phyloP scores from a whole-genome alignment of 2,888 invertebrate genomes.

The Cosmia trapezina region DNA sequence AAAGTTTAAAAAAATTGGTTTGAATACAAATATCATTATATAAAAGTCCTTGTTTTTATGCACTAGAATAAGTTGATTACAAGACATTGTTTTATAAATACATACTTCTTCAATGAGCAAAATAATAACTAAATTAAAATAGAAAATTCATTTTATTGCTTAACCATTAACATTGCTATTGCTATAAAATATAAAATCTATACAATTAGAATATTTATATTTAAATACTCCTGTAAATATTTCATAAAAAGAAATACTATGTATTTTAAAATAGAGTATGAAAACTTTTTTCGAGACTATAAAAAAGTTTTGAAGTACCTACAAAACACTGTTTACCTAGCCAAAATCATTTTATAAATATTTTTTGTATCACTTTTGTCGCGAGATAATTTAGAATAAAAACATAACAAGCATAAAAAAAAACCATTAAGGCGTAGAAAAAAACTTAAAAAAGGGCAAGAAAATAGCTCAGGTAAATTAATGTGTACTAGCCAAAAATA shows the following conservation, averaged over 20 bases:
- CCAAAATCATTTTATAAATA: neutral
- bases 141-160: conserved; percentile 13
- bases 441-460: conserved; percentile 11
- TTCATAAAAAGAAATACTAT: conserved; percentile 17
- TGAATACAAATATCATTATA: neutral
- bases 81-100: conserved; percentile 11
- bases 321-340: neutral
- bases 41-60: neutral
- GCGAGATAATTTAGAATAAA: neutral
- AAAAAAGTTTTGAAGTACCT: neutral
- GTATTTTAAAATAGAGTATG: conserved; percentile 6
- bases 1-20: neutral
- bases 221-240: conserved; percentile 18
- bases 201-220: conserved; percentile 12
- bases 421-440: conserved; percentile 8
- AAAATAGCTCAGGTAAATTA: neutral
- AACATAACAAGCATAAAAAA: neutral
- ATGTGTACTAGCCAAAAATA: neutral
- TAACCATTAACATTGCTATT: neutral
- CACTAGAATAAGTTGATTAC: neutral
- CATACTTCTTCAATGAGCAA: conserved; percentile 8
- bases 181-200: conserved; percentile 1
- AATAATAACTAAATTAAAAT: conserved; percentile 17
- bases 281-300: conserved; percentile 6
- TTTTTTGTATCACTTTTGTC: neutral